A percentile compares a stretch with the other conserved stretches of the same genome.
Conservation (phyloP, 2,888 invertebrate genomes). For the Beris morrisii region DNA sequence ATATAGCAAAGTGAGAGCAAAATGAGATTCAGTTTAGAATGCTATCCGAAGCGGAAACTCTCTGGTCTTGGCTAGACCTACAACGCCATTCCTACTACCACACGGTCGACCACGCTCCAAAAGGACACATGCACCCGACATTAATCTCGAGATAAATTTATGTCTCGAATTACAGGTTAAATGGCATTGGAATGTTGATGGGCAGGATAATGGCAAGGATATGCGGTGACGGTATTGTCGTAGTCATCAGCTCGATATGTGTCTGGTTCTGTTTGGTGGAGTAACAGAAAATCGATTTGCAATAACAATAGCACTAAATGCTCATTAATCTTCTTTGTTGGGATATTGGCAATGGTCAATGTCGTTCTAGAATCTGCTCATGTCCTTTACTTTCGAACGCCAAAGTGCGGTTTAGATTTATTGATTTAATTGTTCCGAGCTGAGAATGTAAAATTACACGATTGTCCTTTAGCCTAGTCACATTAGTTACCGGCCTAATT, state of each 20-base stretch:
- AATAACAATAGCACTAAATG: constrained; percentile 28
- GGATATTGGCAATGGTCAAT: constrained; percentile 32
- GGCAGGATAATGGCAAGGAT: constrained; percentile 17
- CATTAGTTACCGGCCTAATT: constrained; percentile 26
- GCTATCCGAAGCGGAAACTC: too few species aligned
- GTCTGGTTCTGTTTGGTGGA: constrained; percentile 14
- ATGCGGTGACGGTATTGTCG: constrained; percentile 24
- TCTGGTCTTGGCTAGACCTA: too few species aligned
- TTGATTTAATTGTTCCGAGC: constrained; percentile 26
- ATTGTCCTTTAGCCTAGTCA: constrained; percentile 19
- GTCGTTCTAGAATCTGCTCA: constrained; percentile 14
- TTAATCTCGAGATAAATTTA: constrained; percentile 5
- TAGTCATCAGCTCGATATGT: constrained; percentile 15
- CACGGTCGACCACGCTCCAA: too few species aligned
- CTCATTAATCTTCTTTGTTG: constrained; percentile 22
- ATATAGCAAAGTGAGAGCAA: too few species aligned
- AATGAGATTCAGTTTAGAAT: too few species aligned
- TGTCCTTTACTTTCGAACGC: constrained; percentile 17
- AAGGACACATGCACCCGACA: too few species aligned
- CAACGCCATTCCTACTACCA: too few species aligned
- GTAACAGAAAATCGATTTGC: constrained; percentile 30
- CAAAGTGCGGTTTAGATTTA: constrained; percentile 30
- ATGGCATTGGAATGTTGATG: constrained; percentile 1
- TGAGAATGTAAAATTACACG: constrained; percentile 28
- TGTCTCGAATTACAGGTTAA: constrained; percentile 12